phyloP scores from a whole-genome alignment of 2,113 vertebrate species.

The Canis aureus region DNA sequence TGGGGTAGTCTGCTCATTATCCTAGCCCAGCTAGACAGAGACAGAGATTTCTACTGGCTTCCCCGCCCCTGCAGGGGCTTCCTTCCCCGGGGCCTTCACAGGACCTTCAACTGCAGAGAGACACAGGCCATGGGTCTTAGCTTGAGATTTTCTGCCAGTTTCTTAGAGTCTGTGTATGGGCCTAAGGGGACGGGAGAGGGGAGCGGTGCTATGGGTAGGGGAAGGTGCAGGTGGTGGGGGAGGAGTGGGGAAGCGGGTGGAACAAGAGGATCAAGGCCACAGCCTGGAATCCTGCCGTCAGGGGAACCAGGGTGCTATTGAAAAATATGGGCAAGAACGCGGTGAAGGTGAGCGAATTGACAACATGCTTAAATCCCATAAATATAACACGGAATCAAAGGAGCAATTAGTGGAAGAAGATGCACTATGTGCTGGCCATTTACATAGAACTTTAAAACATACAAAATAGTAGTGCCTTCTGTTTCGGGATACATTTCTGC shows the following conservation, averaged over 20 bases:
- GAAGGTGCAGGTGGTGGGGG: too few relatives aligned
- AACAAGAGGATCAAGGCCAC: background rate
- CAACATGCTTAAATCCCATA: background rate
- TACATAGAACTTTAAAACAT: background rate
- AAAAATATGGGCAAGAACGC: background rate
- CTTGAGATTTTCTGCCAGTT: background rate
- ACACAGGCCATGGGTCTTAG: background rate
- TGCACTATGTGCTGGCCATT: background rate
- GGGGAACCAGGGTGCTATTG: background rate
- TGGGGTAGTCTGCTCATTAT: background rate
- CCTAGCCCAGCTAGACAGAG: background rate
- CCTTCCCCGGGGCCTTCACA: background rate
- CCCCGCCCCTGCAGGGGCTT: too few relatives aligned
- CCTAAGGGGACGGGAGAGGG: background rate
- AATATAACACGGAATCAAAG: background rate
- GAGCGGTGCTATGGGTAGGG: too few relatives aligned
- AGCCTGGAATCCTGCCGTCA: background rate
- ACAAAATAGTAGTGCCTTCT: too few relatives aligned
- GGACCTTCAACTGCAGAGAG: background rate
- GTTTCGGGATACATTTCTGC: background rate
- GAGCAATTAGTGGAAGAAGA: background rate
- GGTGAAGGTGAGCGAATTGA: background rate
- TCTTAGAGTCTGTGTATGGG: background rate
- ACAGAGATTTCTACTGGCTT: background rate
- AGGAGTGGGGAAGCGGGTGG: background rate